Conservation (phyloP, 2,888 invertebrate species). For the Leistus spinibarbis region DNA sequence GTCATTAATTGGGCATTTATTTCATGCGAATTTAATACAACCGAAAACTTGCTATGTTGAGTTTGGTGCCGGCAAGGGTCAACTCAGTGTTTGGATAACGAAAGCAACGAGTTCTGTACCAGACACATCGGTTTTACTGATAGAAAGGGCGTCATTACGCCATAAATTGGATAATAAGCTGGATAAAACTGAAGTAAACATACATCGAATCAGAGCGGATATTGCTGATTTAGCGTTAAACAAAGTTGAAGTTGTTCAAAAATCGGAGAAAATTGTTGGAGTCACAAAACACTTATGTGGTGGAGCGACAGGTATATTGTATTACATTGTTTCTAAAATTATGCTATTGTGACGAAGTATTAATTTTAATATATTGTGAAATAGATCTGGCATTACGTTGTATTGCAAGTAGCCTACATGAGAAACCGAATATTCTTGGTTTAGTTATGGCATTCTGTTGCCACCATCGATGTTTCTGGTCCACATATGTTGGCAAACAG, state of each 20-base stretch:
- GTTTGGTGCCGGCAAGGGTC: conserved; percentile 90
- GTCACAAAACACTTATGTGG: conserved; percentile 91
- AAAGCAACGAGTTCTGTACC: conserved; percentile 61
- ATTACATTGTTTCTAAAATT: too few relatives aligned
- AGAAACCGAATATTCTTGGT: conserved; percentile 59
- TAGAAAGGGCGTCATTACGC: conserved; percentile 81
- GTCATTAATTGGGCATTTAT: conserved; percentile 73
- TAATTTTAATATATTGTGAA: neutral
- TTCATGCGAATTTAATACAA: conserved; percentile 64
- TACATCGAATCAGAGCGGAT: conserved; percentile 77
- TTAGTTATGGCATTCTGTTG: conserved; percentile 86
- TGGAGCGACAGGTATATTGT: conserved; percentile 73
- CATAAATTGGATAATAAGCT: conserved; percentile 79
- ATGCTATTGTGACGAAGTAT: neutral
- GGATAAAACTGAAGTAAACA: conserved; percentile 55
- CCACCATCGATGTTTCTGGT: conserved; percentile 83
- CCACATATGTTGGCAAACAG: conserved; percentile 69
- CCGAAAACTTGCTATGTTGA: conserved; percentile 78
- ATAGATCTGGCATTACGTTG: conserved; percentile 77
- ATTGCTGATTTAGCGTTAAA: conserved; percentile 77
- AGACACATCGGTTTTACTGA: conserved; percentile 67
- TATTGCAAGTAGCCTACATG: conserved; percentile 58
- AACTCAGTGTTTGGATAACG: conserved; percentile 78
- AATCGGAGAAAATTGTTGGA: conserved; percentile 66
- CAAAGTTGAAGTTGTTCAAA: conserved; percentile 59